Evolutionary conservation across 2,888 invertebrate genomes (phyloP).

Genomic region (Acanthosepion pharaonis): DNA sequence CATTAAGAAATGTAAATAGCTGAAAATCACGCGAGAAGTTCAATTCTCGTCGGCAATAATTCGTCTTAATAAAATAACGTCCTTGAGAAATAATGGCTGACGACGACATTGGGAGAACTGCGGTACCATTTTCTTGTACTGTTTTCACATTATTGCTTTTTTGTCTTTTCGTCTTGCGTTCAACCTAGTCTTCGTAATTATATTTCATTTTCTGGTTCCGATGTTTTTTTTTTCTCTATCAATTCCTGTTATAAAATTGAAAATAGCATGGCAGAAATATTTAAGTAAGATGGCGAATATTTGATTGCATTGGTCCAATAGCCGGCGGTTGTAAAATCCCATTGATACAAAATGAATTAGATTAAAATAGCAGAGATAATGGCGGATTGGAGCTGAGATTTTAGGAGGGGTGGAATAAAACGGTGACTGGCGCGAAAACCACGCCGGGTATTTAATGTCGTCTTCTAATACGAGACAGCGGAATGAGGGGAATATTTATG

Average conservation of each 20-base stretch:
- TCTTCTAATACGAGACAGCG: not conserved
- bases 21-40: not conserved
- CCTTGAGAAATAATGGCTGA: conserved; percentile 33
- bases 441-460: not conserved
- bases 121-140: not conserved
- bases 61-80: not conserved
- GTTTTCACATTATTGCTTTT: not conserved
- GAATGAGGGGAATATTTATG: not conserved
- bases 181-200: not conserved
- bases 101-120: not conserved
- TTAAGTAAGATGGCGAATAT: not conserved
- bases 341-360: not conserved
- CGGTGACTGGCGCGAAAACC: not conserved
- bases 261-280: not conserved
- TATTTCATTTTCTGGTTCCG: not conserved
- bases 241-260: not conserved
- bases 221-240: not conserved
- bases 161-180: not conserved
- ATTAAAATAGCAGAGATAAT: not conserved
- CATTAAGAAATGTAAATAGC: not conserved
- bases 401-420: not conserved
- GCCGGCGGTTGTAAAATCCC: not conserved
- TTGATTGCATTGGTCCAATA: not conserved
- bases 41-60: conserved; percentile 20
- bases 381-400: not conserved